Evolutionary conservation across 2,113 vertebrate species (phyloP).

Genomic region (Thryonomys swinderianus): DNA sequence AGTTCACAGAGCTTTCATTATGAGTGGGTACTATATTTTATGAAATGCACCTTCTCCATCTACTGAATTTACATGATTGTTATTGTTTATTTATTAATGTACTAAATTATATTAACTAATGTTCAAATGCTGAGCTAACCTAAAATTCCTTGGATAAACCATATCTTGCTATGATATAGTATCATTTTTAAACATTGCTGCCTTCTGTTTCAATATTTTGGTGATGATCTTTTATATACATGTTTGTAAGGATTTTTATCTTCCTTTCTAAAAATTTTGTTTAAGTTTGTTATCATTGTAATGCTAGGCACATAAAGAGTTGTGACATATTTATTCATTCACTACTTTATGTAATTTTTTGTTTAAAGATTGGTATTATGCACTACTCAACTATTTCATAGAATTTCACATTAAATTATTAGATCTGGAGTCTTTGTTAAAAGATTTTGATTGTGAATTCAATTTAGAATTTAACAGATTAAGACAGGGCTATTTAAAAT

Average conservation of each 20-base stretch:
- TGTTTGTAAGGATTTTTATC: not conserved
- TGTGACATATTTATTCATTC: not conserved
- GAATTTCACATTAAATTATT: constrained; percentile 10
- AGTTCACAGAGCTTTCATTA: not conserved
- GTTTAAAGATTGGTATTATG: not conserved
- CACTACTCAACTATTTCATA: not conserved
- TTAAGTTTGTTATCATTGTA: not conserved
- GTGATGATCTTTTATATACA: not conserved
- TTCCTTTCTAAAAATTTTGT: not conserved
- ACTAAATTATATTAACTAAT: not conserved
- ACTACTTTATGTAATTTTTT: constrained; percentile 7
- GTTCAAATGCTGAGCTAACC: not conserved
- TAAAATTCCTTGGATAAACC: not conserved
- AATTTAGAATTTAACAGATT: not conserved
- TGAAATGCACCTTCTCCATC: not conserved
- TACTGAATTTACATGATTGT: not conserved
- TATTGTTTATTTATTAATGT: constrained; percentile 42
- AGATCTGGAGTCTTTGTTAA: not conserved
- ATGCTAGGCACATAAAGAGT: not conserved
- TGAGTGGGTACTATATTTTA: not conserved
- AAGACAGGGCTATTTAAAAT: not conserved
- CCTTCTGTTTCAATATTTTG: constrained; percentile 21
- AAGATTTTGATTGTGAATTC: constrained; percentile 36
- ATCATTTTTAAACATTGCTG: not conserved
- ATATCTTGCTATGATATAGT: not conserved